Percentiles rank a stretch among this genome's conserved stretches.
Conservation (phyloP, 2,113 vertebrate species). For the Atlantisia rogersi region DNA sequence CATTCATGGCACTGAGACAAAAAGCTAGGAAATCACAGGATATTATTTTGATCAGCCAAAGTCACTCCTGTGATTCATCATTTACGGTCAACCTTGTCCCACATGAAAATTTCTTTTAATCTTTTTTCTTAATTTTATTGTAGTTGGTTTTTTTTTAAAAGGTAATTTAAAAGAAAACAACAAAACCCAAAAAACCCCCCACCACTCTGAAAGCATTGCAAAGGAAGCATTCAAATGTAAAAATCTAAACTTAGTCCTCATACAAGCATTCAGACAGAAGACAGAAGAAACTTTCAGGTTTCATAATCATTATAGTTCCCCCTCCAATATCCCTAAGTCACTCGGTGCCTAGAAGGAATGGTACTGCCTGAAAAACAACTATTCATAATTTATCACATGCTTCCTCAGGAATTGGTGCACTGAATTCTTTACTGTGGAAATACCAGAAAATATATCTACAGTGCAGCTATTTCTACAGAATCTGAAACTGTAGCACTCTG, state of each 20-base stretch:
- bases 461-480: neutral
- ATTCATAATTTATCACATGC: neutral
- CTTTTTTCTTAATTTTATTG: neutral
- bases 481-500: neutral
- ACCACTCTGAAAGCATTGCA: neutral
- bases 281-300: neutral
- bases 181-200: too few relatives aligned
- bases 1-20: fast-evolving
- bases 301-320: neutral
- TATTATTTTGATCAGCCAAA: neutral
- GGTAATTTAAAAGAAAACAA: neutral
- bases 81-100: neutral
- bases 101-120: neutral
- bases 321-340: neutral
- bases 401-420: neutral
- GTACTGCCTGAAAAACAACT: neutral
- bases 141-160: neutral
- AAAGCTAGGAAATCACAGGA: neutral
- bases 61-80: neutral
- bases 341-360: neutral
- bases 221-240: neutral
- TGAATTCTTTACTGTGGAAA: neutral
- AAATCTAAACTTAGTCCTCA: neutral
- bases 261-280: neutral
- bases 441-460: neutral